Percentiles rank a stretch among this genome's conserved stretches.
phyloP scores from a whole-genome alignment of 2,888 invertebrate species.

The Itoplectis maculator region DNA sequence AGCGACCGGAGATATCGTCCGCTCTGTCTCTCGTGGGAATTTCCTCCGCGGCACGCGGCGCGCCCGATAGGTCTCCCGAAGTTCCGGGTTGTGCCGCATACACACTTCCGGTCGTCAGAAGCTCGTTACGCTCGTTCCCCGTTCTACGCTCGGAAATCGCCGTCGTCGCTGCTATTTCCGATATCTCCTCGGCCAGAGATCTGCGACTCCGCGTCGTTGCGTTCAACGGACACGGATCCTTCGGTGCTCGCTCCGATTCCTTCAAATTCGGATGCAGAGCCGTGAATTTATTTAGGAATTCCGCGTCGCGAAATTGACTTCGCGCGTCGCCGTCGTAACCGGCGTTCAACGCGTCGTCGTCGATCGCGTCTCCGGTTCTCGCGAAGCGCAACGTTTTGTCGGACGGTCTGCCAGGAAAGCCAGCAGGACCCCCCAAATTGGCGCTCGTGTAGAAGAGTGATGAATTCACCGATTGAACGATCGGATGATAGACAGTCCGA shows the following conservation, averaged over 20 bases:
- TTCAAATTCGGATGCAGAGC: conserved; percentile 70
- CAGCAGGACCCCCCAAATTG: conserved; percentile 40
- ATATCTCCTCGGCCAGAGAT: conserved; percentile 70
- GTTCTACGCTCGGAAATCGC: background rate
- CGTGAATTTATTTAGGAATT: conserved; percentile 62
- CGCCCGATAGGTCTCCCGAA: conserved; percentile 37
- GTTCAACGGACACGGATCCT: conserved; percentile 68
- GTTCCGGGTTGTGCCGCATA: conserved; percentile 3
- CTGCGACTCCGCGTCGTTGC: conserved; percentile 59
- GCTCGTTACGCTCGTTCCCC: conserved; percentile 11
- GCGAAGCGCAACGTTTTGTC: conserved; percentile 62
- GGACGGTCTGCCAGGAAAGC: conserved; percentile 37
- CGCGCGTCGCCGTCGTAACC: background rate
- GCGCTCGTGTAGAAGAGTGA: conserved; percentile 54
- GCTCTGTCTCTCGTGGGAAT: conserved; percentile 55
- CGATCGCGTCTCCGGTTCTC: conserved; percentile 42
- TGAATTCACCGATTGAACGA: conserved; percentile 40
- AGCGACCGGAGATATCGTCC: conserved; percentile 23
- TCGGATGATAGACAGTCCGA: conserved; percentile 34
- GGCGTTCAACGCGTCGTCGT: conserved; percentile 18
- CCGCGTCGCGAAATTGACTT: conserved; percentile 9
- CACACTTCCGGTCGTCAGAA: conserved; percentile 19
- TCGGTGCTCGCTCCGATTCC: conserved; percentile 68
- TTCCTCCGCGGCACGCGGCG: conserved; percentile 30
- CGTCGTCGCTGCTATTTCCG: conserved; percentile 65